These are phyloP conservation scores for Leistus spinibarbis DNA, from an alignment of 2,888 invertebrate genomes.

Conservation along the genomic window DNA sequence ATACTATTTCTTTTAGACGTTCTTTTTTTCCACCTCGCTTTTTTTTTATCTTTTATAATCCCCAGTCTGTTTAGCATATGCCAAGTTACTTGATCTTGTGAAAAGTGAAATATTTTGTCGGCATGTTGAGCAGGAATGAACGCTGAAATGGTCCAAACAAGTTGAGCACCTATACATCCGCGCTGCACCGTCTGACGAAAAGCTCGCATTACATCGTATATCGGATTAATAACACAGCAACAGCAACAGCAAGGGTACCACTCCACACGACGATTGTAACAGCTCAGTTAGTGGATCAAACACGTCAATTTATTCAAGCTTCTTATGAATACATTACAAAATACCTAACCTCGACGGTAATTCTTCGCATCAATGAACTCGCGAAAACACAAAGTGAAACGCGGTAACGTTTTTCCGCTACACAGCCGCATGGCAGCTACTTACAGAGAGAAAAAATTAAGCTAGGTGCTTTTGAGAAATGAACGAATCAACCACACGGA, in stretches of 20 bases:
- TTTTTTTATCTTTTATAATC: conserved; percentile 46
- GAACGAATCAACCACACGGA: not conserved
- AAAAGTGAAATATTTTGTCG: conserved; percentile 53
- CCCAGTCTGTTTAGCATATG: conserved; percentile 50
- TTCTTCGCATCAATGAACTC: conserved; percentile 45
- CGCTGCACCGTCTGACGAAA: not conserved
- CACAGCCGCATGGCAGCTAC: conserved; percentile 9
- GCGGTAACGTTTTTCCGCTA: conserved; percentile 21
- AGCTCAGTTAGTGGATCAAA: conserved; percentile 49
- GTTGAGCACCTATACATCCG: conserved; percentile 9
- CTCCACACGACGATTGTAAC: conserved; percentile 15
- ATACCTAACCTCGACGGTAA: conserved; percentile 40
- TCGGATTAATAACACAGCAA: not conserved
- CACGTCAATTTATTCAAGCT: conserved; percentile 52
- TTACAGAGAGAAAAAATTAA: conserved; percentile 25
- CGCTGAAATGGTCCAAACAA: conserved; percentile 41
- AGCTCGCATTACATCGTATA: not conserved
- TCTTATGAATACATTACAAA: conserved; percentile 51
- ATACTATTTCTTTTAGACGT: not conserved
- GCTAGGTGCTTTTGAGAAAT: conserved; percentile 30
- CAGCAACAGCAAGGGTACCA: not conserved
- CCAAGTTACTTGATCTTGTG: conserved; percentile 49
- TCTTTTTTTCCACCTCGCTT: conserved; percentile 20
- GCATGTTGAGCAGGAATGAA: conserved; percentile 50
- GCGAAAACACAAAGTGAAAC: conserved; percentile 18